A percentile compares a stretch with the other conserved stretches of the same genome.
Conservation (phyloP, 2,797 vertebrate genomes). For the Notoglanidium macrostoma region DNA sequence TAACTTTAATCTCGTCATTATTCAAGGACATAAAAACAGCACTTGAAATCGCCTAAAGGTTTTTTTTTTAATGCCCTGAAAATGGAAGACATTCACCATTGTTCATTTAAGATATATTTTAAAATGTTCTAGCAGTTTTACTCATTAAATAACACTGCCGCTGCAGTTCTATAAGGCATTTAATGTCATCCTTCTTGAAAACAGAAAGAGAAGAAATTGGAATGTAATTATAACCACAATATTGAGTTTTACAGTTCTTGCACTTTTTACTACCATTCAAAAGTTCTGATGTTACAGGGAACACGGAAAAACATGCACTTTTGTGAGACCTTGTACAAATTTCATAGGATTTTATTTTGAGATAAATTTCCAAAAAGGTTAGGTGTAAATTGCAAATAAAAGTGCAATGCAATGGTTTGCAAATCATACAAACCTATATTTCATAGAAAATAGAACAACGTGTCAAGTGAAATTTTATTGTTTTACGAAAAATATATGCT, state of each 20-base stretch:
- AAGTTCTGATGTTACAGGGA: not conserved
- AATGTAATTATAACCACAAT: not conserved
- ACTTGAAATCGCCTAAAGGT: not conserved
- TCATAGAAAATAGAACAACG: too few species aligned
- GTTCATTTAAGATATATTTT: not conserved
- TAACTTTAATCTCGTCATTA: not conserved
- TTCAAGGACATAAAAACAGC: not conserved
- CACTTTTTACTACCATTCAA: not conserved
- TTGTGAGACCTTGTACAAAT: too few species aligned
- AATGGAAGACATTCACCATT: not conserved
- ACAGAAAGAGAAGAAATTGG: not conserved
- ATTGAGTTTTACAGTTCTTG: not conserved
- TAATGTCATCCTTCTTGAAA: not conserved
- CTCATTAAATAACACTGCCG: not conserved
- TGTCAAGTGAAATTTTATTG: too few species aligned
- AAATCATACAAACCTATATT: too few species aligned
- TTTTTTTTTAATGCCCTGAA: not conserved
- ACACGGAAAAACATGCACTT: too few species aligned
- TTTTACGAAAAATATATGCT: too few species aligned
- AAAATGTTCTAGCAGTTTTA: too few species aligned
- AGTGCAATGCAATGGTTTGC: too few species aligned
- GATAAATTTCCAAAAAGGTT: too few species aligned
- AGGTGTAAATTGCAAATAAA: too few species aligned
- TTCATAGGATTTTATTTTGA: too few species aligned
- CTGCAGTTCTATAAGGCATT: not conserved